Evolutionary conservation across 2,888 invertebrate species (phyloP), one percentile per base, ranked within the genome.

Genomic region (Acleris sparsana): DNA sequence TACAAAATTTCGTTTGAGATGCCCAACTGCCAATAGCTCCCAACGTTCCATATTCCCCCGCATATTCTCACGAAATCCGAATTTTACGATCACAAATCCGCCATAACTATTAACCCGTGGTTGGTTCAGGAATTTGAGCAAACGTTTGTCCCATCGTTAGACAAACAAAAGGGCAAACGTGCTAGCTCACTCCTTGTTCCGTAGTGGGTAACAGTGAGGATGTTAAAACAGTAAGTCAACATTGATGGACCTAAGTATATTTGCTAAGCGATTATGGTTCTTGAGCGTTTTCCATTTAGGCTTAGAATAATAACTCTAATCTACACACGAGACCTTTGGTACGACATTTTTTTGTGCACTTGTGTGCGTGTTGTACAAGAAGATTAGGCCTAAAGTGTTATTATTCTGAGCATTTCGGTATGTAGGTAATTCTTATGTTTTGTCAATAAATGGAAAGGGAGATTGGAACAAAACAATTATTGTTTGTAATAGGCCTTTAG

Each of bases 51-150:
- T 9, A 33, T 33, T 20, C 57, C 22, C 25, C 13, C 46, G 46
- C 46, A 57, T 46, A 57, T 25, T 46, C 25, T 25, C 25, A 39
- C 43, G 18, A 43, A 20, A 29, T 17, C 57, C 25, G 2, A 9
- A 25, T 57, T 46, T 57, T 57, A 57, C 44, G 57, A 25, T 57
- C 57, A 46, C 46, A 57, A 57, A 57, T 57, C 57, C 57, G 25
- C 6, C 9, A 57, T 57, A 57, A 57, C 44, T 25, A 46, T 57
- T 57, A 46, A 46, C 17, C 25, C 5, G n/a, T 5, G 22, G 17
- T 46, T 48, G 6, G 44, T 22, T 25, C 57, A 57, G 46, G 57
- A 59, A 59, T 59, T 59, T 13, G 33, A 33, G 33, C 58, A 48
- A 59, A 59, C 49, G 18, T 59, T 59, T 59, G 58, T 29, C 16